A percentile compares a stretch with the other conserved stretches of the same genome.
Evolutionary conservation across 2,888 invertebrate genomes (phyloP).

Genomic region (Iphiclides podalirius): DNA sequence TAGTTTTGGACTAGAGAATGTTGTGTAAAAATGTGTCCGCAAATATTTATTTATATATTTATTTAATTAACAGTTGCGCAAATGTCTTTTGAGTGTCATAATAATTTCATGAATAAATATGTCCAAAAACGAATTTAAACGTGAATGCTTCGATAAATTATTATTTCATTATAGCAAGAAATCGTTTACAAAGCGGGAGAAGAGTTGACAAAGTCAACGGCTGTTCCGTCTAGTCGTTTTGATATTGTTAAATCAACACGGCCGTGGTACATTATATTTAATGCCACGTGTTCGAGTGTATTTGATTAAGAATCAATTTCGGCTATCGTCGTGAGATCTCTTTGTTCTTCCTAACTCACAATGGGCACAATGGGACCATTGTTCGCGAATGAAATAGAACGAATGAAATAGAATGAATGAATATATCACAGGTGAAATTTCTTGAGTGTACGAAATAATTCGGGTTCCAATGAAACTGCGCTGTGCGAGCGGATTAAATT

Average conservation of each 20-base stretch:
- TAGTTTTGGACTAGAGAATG: too few species aligned
- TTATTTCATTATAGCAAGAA: too few species aligned
- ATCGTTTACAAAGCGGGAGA: background rate
- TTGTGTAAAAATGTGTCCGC: too few species aligned
- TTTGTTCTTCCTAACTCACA: slow-evolving; percentile 12
- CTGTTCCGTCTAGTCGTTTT: background rate
- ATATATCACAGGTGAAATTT: slow-evolving; percentile 8
- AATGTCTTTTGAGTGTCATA: too few species aligned
- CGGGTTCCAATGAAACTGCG: background rate
- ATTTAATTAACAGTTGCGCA: too few species aligned
- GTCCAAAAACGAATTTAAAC: too few species aligned
- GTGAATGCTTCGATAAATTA: too few species aligned
- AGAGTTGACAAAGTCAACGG: background rate
- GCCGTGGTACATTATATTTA: background rate
- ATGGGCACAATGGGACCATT: slow-evolving; percentile 15
- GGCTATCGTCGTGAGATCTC: slow-evolving; percentile 1
- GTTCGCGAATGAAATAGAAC: slow-evolving; percentile 5
- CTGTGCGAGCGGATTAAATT: background rate
- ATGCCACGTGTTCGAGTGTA: background rate
- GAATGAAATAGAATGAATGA: too few species aligned
- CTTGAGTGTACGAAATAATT: slow-evolving; percentile 8
- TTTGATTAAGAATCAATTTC: slow-evolving; percentile 20
- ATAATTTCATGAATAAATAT: too few species aligned
- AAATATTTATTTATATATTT: too few species aligned
- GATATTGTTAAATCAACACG: background rate